These are phyloP conservation scores for Henricia sp. DNA, from an alignment of 53 echinoderm and acorn worm genomes.

Conservation along the genomic window DNA sequence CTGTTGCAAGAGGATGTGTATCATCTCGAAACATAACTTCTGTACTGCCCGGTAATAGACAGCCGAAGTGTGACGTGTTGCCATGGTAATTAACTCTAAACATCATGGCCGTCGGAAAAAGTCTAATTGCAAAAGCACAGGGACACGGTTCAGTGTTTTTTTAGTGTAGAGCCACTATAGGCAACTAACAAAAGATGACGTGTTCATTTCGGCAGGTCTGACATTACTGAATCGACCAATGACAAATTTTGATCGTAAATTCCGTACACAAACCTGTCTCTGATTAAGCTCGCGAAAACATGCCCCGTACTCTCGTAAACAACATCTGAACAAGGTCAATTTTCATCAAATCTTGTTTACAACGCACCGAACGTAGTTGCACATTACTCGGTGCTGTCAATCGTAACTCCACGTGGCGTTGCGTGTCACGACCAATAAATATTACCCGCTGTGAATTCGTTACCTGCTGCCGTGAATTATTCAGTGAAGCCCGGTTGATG, in stretches of 20 bases:
- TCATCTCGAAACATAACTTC: too few species aligned
- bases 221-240: not conserved
- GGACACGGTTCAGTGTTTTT: too few species aligned
- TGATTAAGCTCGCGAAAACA: not conserved
- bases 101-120: too few species aligned
- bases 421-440: slow-evolving; percentile 6
- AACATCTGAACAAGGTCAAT: not conserved
- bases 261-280: not conserved
- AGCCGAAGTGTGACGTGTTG: too few species aligned
- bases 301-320: not conserved
- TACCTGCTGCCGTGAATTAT: slow-evolving; percentile 22
- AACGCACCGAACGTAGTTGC: not conserved
- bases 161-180: too few species aligned
- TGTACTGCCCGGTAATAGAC: too few species aligned
- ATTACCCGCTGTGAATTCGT: not conserved
- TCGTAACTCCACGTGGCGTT: slow-evolving; percentile 6
- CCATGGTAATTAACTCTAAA: too few species aligned
- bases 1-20: too few species aligned
- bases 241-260: not conserved
- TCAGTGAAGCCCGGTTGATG: not conserved
- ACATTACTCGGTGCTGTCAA: not conserved
- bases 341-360: not conserved
- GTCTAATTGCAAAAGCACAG: too few species aligned
- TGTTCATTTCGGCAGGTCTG: not conserved
- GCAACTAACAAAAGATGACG: too few species aligned